These are phyloP conservation scores for Otus sunia DNA, from an alignment of 2,113 vertebrate genomes.

Conservation along the genomic window DNA sequence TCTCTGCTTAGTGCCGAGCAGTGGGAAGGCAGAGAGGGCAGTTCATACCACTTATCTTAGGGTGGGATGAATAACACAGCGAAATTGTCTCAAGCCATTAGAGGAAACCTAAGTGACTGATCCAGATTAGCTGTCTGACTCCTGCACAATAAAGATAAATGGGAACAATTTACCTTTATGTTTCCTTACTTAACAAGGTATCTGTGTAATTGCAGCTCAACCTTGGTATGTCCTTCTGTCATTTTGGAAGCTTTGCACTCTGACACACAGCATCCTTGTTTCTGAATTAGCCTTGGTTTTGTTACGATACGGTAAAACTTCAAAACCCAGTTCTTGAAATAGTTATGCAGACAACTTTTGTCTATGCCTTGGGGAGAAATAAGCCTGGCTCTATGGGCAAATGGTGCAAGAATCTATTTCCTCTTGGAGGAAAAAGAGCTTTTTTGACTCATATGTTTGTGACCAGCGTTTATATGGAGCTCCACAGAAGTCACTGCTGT, in stretches of 20 bases:
- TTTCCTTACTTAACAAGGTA: not conserved
- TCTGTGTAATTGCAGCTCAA: rapidly evolving
- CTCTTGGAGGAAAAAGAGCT: not conserved
- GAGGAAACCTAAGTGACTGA: not conserved
- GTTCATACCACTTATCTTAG: not conserved
- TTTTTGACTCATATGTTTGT: not conserved
- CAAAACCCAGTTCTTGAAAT: not conserved
- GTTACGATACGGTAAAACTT: not conserved
- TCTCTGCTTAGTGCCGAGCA: not conserved
- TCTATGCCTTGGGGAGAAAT: not conserved
- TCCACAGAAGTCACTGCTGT: not conserved
- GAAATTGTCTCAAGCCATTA: not conserved
- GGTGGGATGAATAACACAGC: not conserved
- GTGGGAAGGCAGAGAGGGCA: not conserved
- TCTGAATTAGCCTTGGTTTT: not conserved
- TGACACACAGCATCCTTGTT: not conserved
- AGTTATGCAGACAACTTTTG: not conserved
- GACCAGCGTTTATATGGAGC: not conserved
- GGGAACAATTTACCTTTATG: not conserved
- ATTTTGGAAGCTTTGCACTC: not conserved
- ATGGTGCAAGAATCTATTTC: not conserved
- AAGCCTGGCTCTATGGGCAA: not conserved
- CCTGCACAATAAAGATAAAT: not conserved
- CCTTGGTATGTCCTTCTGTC: not conserved
- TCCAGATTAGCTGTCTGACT: not conserved